Evolutionary conservation across 2,888 invertebrate species (phyloP), one percentile per base, ranked within the genome.

Genomic region (Muschampia plurimacula): DNA sequence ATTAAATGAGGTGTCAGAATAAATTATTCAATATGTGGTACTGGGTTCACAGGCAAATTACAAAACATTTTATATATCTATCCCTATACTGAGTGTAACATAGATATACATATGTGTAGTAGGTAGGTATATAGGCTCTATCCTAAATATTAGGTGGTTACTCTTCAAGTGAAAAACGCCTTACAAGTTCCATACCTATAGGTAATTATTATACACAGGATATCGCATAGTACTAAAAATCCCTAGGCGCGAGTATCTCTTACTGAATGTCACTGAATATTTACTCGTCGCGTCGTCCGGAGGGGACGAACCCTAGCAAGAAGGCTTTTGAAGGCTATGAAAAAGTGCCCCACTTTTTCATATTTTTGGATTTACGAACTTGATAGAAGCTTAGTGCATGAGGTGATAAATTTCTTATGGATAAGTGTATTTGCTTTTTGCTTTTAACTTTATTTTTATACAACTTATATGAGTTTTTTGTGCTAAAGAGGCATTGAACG

Each of bases 341-440:
- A 46, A 46, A 46, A 46, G 44, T 12, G 9, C 44, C 44, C 12
- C 36, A 32, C 12, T 60, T 60, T 60, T 36, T 55, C 60, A 60
- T 60, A 60, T 22, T 32, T 60, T 60, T 36, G 60, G 60, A 60
- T 36, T 60, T 60, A 60, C 32, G 60, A 28, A 32, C 2, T 12
- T 15, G 10, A 60, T 32, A 60, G 60, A 36, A 13, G 60, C 60
- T 60, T 60, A 59, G 12, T 12, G 59, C 9, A 12, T 15, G 28
- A 28, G 59, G 59, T 5, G 28, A 60, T 60, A 49, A 49, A 60
- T 36, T 60, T 60, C 12, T 15, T 28, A 59, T 12, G 32, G 52
- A 15, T 52, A 7, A 12, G 6, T 15, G 15, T 15, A 6, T 15
- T 15, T 52, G 52, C 15, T 8, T 52, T 52, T 52, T 12, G 9